Base-by-base conservation (phyloP, 2,888 invertebrate genomes). In the Saturnia pavonia region DNA sequence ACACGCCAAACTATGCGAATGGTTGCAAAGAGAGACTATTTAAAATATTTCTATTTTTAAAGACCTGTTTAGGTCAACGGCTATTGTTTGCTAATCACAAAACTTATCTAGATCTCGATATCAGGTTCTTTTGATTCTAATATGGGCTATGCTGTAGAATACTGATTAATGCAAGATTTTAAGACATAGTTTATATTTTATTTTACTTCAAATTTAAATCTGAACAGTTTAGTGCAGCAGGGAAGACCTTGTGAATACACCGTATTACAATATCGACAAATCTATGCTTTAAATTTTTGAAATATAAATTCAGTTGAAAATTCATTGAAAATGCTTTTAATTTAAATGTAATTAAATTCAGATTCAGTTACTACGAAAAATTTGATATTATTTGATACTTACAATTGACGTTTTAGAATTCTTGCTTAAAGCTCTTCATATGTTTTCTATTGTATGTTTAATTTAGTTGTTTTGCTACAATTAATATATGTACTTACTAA, bases 11-110 rank as follows among this genome's bases (percentile, higher is more conserved):
- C 40, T 40, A 65, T 25, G 40, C 40, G 40, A 65, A 65, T 40
- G 65, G 40, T 65, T 40, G n/a, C 34, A 65, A 34, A 40, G 34
- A 16, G 8, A 63, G 16, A 40, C n/a, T n/a, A n/a, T n/a, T 40
- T 40, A n/a, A 22, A n/a, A 54, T 22, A 54, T 54, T 54, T 22
- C 22, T 54, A 22, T 65, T 65, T 65, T 65, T 40, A 65, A 34
- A 19, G 8, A 19, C 65, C n/a, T 6, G 19, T 65, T 65, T 65
- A 65, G 65, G n/a, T 65, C 40, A n/a, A 19, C 65, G 34, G n/a
- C 65, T 65, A 65, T 40, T 65, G 65, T 65, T 65, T 65, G 65
- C 40, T 65, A 65, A 40, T 65, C 34, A n/a, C 34, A 40, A 16
- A 40, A 40, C 40, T 40, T n/a, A 65, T 40, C n/a, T 65, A 65